Evolutionary conservation across 2,113 vertebrate genomes (phyloP), one percentile per base, ranked within the genome.

Genomic region (Pluvianellus socialis): DNA sequence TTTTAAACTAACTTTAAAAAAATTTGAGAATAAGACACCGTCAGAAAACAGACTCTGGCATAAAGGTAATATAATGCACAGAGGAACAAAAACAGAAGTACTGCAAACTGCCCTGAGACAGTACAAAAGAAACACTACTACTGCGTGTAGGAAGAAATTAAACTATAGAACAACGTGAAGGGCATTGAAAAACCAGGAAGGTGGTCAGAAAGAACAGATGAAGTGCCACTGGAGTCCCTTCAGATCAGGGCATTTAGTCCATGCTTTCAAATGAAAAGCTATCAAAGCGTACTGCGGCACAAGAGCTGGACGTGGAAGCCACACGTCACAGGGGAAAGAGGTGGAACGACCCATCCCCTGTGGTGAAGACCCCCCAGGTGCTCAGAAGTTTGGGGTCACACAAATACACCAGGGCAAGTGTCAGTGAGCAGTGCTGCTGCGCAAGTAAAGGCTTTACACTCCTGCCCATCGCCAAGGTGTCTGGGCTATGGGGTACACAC

Each of bases 281-380:
- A 5, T 11, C 23, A 10, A 30, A 61, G 80, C 3, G 6, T 23
- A 10, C 23, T 12, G 63, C 61, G 47, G 70, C 55, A 50, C 22
- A 42, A 55, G 32, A 24, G 17, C 3, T 16, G 22, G 68, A 86
- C 0, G 0, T 0, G 7, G 40, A 33, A 70, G 49, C 55, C 42
- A 38, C 33, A 8, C 0, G 0, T 12, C 66, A 7, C 27, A 10
- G 21, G 38, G 35, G 12, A 10, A 49, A 17, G 27, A 45, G 26
- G 11, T 7, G 35, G n/a, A 38, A 26, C 1, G 20, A 44, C 3
- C 59, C 6, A 3, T 45, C 32, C 33, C 33, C 24, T 1, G 0
- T 5, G 20, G 42, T 12, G 61, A 61, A 66, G 47, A 15, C 28
- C 61, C 15, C 14, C 3, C 7, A 10, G n/a, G n/a, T 17, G 24